Evolutionary conservation across 2,113 vertebrate genomes (phyloP).

Genomic region (Psammodynastes pulverulentus): DNA sequence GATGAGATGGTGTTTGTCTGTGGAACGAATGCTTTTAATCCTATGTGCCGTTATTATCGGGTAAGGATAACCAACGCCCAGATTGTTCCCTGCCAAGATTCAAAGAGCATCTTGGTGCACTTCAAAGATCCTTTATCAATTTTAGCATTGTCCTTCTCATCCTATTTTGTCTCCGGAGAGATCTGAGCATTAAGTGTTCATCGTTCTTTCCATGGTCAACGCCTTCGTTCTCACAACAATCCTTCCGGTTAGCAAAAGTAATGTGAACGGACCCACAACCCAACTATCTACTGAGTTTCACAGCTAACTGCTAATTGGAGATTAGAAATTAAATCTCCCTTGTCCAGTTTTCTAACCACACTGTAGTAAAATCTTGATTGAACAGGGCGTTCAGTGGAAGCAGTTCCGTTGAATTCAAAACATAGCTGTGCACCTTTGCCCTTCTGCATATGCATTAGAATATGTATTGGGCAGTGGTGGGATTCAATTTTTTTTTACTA

Average conservation of each 20-base stretch:
- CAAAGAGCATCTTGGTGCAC: neutral
- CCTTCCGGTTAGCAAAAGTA: neutral
- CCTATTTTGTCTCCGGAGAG: neutral
- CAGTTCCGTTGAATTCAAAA: neutral
- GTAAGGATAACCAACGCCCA: slow-evolving; percentile 70
- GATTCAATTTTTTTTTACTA: too few relatives aligned
- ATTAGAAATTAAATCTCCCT: neutral
- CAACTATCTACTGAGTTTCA: neutral
- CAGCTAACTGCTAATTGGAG: neutral
- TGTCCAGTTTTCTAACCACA: neutral
- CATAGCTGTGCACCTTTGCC: neutral
- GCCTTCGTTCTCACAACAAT: neutral
- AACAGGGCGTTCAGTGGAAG: neutral
- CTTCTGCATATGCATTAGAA: neutral
- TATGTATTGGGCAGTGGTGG: neutral
- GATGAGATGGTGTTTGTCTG: slow-evolving; percentile 97
- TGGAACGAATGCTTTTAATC: slow-evolving; percentile 96
- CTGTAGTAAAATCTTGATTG: neutral
- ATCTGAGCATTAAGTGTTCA: neutral
- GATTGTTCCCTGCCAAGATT: neutral
- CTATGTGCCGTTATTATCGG: slow-evolving; percentile 97
- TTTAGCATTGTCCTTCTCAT: neutral
- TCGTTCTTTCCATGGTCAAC: neutral
- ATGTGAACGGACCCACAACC: neutral
- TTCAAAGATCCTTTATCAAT: neutral